Conservation (phyloP, 2,113 vertebrate species). For the Tupaia tana region DNA sequence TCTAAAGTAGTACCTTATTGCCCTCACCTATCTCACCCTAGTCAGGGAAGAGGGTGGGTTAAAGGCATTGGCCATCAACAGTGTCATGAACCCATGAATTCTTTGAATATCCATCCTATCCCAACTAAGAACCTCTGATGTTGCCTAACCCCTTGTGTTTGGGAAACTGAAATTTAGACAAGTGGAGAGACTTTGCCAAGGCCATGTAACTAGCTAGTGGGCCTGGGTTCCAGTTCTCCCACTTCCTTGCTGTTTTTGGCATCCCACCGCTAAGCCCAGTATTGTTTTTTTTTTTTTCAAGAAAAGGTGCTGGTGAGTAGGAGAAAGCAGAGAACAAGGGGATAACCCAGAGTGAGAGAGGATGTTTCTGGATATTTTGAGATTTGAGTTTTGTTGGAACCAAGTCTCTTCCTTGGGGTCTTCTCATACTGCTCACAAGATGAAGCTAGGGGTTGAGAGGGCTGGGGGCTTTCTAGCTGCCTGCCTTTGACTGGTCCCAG, state of each 20-base stretch:
- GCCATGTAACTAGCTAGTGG: neutral
- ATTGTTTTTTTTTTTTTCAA: constrained; percentile 16
- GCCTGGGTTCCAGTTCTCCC: neutral
- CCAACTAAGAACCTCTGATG: constrained; percentile 11
- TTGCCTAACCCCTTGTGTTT: neutral
- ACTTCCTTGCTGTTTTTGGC: constrained; percentile 31
- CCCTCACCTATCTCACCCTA: neutral
- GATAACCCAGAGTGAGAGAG: constrained; percentile 16
- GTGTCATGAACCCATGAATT: constrained; percentile 4
- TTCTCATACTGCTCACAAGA: constrained; percentile 2
- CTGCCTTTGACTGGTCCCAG: neutral
- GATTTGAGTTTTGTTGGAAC: constrained; percentile 52
- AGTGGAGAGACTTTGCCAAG: constrained; percentile 28
- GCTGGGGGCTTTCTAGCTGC: neutral
- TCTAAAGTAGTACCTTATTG: neutral
- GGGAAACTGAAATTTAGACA: constrained; percentile 42
- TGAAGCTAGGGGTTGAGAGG: neutral
- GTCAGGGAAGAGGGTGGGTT: neutral
- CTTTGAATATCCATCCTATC: neutral
- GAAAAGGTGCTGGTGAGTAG: constrained; percentile 34
- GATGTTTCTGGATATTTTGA: constrained; percentile 1
- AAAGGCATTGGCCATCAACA: neutral
- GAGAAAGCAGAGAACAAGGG: constrained; percentile 20
- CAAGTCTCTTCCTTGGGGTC: constrained; percentile 17
- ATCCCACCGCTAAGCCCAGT: neutral